Conservation (phyloP, 2,113 vertebrate species). For the Tragelaphus buxtoni region DNA sequence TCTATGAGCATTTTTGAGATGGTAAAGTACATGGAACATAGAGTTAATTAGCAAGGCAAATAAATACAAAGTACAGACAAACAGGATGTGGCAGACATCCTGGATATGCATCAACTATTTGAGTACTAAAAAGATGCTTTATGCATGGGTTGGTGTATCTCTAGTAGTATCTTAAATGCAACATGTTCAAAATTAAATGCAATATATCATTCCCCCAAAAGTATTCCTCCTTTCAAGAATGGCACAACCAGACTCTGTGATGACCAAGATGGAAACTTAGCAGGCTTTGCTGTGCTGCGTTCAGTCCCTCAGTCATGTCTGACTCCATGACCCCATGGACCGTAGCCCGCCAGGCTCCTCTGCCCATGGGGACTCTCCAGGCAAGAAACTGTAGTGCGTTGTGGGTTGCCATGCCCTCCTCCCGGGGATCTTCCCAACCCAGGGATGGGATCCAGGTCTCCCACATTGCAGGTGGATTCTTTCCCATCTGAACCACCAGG, state of each 20-base stretch:
- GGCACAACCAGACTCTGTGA: neutral
- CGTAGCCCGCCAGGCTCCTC: neutral
- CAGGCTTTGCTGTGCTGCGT: neutral
- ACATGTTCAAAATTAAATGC: neutral
- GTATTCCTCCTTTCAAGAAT: neutral
- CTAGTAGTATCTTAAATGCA: neutral
- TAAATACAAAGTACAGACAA: neutral
- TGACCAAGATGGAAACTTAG: neutral
- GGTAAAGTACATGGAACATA: neutral
- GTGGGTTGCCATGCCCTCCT: neutral
- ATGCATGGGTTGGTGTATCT: neutral
- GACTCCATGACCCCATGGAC: neutral
- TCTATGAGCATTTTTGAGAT: neutral
- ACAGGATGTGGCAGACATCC: neutral
- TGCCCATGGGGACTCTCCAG: neutral
- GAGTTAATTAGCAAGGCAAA: neutral
- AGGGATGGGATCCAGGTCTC: neutral
- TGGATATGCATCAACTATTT: neutral
- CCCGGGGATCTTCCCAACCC: neutral
- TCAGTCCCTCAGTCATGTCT: accelerated
- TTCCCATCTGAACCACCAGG: neutral
- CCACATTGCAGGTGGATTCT: neutral
- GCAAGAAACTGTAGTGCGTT: neutral
- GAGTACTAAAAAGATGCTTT: neutral
- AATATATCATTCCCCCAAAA: neutral